Evolutionary conservation across 2,797 vertebrate genomes (phyloP).

Genomic region (Rhinichthys osculus): DNA sequence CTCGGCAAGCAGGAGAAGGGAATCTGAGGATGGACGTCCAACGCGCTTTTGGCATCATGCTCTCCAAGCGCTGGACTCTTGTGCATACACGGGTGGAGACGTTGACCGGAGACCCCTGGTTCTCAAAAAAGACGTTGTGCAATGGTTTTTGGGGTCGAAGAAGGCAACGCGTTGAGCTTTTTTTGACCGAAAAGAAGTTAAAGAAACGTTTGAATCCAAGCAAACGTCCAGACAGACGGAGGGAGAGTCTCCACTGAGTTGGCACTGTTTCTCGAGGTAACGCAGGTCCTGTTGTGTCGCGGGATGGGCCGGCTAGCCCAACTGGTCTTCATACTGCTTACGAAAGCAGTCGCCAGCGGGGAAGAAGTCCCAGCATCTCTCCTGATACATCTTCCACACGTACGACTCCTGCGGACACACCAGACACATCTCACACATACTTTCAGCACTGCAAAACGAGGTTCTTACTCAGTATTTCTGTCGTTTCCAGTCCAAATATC

Average conservation of each 20-base stretch:
- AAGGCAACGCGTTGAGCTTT: conserved; percentile 74
- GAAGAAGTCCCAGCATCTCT: conserved; percentile 98
- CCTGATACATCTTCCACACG: conserved; percentile 99
- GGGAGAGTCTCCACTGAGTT: conserved; percentile 32
- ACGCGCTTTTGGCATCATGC: conserved; percentile 81
- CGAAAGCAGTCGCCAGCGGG: conserved; percentile 98
- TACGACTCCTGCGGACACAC: conserved; percentile 89
- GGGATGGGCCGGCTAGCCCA: conserved; percentile 77
- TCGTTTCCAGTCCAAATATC: too few relatives aligned
- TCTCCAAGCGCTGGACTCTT: conserved; percentile 66
- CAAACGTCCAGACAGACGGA: background rate
- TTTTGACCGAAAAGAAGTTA: conserved; percentile 49
- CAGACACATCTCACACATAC: background rate
- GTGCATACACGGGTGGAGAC: conserved; percentile 78
- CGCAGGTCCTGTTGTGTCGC: background rate
- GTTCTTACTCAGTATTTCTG: too few relatives aligned
- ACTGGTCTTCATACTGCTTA: conserved; percentile 98
- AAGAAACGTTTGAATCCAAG: conserved; percentile 55
- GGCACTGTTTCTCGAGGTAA: conserved; percentile 61
- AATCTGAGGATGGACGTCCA: conserved; percentile 60
- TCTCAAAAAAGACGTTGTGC: conserved; percentile 77
- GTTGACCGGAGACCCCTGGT: conserved; percentile 69
- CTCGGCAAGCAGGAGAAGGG: conserved; percentile 65
- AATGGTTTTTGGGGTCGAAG: conserved; percentile 78
- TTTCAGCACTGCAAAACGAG: too few relatives aligned